Conservation (phyloP, 2,797 vertebrate species). For the Chrysocyon brachyurus region DNA sequence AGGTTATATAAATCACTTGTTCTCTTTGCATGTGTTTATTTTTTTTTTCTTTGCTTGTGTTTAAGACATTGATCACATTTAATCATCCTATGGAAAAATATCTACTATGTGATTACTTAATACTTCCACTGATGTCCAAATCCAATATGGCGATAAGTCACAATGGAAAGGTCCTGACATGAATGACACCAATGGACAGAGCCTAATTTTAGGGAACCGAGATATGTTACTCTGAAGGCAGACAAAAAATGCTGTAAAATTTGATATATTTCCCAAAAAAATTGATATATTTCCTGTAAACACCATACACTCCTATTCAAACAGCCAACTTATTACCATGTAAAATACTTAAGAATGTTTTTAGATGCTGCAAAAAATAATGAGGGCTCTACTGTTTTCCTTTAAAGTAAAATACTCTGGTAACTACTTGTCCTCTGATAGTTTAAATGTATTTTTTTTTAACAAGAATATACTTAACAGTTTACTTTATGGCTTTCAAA, state of each 20-base stretch:
- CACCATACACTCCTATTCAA: neutral
- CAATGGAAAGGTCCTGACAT: neutral
- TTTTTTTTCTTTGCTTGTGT: too few relatives aligned
- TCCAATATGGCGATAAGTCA: neutral
- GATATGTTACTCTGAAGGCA: neutral
- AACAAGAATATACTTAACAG: constrained; percentile 34
- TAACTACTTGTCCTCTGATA: neutral
- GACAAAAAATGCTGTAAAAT: neutral
- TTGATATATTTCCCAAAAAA: neutral
- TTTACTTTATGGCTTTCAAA: neutral
- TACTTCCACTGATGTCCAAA: neutral
- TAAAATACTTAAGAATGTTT: neutral
- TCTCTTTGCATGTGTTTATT: too few relatives aligned
- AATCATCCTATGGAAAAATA: neutral
- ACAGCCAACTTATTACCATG: neutral
- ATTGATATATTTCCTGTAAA: neutral
- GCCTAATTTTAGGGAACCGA: neutral
- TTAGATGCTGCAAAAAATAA: neutral
- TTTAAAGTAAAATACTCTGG: neutral
- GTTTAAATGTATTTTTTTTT: neutral
- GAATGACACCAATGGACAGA: neutral
- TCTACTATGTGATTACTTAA: neutral
- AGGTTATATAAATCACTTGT: neutral
- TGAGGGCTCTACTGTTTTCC: neutral
- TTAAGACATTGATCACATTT: neutral